Evolutionary conservation across 1,140 invertebrate species (phyloP).

Genomic region (Aradophagus sp.): DNA sequence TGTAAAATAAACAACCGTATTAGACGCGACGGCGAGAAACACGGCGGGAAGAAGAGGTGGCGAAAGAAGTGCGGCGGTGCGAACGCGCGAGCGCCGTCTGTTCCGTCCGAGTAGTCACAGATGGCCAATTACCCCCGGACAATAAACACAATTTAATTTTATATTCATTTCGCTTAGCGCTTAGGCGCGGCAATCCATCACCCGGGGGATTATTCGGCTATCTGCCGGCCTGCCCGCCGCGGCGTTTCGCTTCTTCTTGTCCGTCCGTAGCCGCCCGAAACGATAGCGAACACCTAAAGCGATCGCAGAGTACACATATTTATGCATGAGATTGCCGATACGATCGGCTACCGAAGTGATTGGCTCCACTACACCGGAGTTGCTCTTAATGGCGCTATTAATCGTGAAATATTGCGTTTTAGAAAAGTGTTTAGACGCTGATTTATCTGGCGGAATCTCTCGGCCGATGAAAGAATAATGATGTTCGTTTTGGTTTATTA

Average conservation of each 20-base stretch:
- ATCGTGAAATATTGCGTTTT: slow-evolving; percentile 43
- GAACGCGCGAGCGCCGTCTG: slow-evolving; percentile 31
- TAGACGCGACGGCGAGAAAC: slow-evolving; percentile 22
- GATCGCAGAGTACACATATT: slow-evolving; percentile 68
- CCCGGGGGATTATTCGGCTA: slow-evolving; percentile 67
- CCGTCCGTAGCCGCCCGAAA: slow-evolving; percentile 37
- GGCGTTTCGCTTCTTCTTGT: slow-evolving; percentile 20
- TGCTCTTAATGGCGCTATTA: slow-evolving; percentile 42
- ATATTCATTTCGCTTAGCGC: slow-evolving; percentile 71
- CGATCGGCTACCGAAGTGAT: slow-evolving; percentile 59
- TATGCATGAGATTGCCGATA: slow-evolving; percentile 66
- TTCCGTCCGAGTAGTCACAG: slow-evolving; percentile 64
- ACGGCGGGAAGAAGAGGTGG: slow-evolving; percentile 15
- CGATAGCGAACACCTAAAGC: slow-evolving; percentile 63
- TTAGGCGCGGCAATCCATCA: slow-evolving; percentile 69
- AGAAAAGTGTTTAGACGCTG: slow-evolving; percentile 40
- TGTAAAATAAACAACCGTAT: slow-evolving; percentile 35
- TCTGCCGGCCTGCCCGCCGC: slow-evolving; percentile 60
- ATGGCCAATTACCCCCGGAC: slow-evolving; percentile 71
- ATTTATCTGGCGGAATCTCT: slow-evolving; percentile 36
- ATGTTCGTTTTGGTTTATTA: slow-evolving; percentile 3
- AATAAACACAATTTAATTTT: slow-evolving; percentile 74
- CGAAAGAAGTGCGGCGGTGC: slow-evolving; percentile 6
- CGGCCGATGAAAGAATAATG: slow-evolving; percentile 18
- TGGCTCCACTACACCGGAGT: slow-evolving; percentile 41